A percentile compares a stretch with the other conserved stretches of the same genome.
These are phyloP conservation scores for Carabus problematicus DNA, from an alignment of 2,888 invertebrate genomes.

Conservation along the genomic window DNA sequence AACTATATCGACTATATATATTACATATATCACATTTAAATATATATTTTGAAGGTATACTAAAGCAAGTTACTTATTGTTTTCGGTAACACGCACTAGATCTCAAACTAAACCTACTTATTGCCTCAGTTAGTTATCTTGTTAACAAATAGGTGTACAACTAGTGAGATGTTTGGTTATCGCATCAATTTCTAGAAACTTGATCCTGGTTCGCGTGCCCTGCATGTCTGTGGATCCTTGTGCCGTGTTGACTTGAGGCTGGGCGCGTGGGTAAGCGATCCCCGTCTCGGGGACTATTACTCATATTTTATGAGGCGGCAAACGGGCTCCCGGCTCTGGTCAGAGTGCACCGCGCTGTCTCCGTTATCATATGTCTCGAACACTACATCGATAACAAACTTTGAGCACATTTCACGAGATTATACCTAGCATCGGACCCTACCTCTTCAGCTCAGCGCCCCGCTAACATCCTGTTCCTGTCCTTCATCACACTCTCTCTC, in stretches of 20 bases:
- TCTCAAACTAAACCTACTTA: too few relatives aligned
- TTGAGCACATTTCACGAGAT: constrained; percentile 48
- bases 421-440: constrained; percentile 22
- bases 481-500: constrained; percentile 14
- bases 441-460: constrained; percentile 10
- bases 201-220: not conserved
- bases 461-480: constrained; percentile 20
- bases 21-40: too few relatives aligned
- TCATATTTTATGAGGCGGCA: constrained; percentile 46
- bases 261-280: constrained; percentile 30
- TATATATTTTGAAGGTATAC: too few relatives aligned
- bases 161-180: too few relatives aligned
- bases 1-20: too few relatives aligned
- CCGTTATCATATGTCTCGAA: constrained; percentile 42
- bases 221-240: not conserved
- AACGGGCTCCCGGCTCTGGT: constrained; percentile 43
- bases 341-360: constrained; percentile 40
- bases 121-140: too few relatives aligned
- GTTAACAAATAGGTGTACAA: too few relatives aligned
- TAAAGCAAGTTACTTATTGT: too few relatives aligned
- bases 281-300: constrained; percentile 43
- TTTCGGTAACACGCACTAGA: too few relatives aligned
- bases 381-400: constrained; percentile 48
- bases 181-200: too few relatives aligned
- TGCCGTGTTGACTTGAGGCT: not conserved